phyloP scores from a whole-genome alignment of 2,888 invertebrate species.

The Drosophila paracracens region DNA sequence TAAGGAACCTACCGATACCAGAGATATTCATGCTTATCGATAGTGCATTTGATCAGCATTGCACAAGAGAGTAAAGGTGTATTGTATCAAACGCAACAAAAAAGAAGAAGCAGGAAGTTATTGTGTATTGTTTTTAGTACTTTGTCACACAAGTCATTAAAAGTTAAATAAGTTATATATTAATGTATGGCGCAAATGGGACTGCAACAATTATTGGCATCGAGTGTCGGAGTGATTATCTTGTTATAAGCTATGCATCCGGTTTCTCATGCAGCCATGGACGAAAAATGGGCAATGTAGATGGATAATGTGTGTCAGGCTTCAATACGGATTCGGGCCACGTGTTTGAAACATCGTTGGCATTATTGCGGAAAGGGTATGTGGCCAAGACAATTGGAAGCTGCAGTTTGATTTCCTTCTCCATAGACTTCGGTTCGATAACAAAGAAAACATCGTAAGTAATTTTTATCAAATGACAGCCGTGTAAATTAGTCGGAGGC shows the following conservation, averaged over 20 bases:
- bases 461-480: slow-evolving; percentile 96
- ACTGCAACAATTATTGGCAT: slow-evolving; percentile 50
- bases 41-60: neutral
- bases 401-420: slow-evolving; percentile 96
- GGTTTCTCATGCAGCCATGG: slow-evolving; percentile 92
- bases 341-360: slow-evolving; percentile 86
- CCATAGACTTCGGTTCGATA: slow-evolving; percentile 95
- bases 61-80: neutral
- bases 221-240: slow-evolving; percentile 1
- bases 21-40: neutral
- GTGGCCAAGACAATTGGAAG: slow-evolving; percentile 96
- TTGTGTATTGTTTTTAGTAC: slow-evolving; percentile 33
- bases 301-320: slow-evolving; percentile 96
- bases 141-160: slow-evolving; percentile 38
- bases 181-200: slow-evolving; percentile 62
- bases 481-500: slow-evolving; percentile 96
- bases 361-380: slow-evolving; percentile 91
- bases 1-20: neutral
- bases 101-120: slow-evolving; percentile 1
- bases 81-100: slow-evolving; percentile 3
- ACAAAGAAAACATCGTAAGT: slow-evolving; percentile 97
- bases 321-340: slow-evolving; percentile 88
- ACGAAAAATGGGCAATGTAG: slow-evolving; percentile 95
- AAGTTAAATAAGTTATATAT: slow-evolving; percentile 67
- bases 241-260: slow-evolving; percentile 60